Conservation (phyloP, 1,140 invertebrate genomes). For the Drosophila willistoni region DNA sequence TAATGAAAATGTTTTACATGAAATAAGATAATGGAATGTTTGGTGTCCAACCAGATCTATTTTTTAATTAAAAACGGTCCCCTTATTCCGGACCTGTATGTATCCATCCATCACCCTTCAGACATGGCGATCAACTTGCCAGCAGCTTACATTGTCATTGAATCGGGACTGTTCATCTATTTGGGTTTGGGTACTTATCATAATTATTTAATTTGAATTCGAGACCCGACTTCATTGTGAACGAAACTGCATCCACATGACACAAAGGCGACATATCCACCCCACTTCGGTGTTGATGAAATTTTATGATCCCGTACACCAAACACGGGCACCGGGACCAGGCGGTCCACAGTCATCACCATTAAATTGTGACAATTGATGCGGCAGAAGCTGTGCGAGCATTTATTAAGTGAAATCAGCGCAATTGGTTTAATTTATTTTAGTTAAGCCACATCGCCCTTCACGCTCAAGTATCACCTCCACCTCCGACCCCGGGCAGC, state of each 20-base stretch:
- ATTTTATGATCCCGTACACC: constrained; percentile 50
- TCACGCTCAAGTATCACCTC: constrained; percentile 15
- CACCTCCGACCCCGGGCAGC: constrained; percentile 3
- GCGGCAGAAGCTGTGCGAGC: constrained; percentile 18
- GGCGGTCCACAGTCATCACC: constrained; percentile 26
- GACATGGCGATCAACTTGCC: constrained; percentile 5
- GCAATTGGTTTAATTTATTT: constrained; percentile 76
- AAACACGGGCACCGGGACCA: constrained; percentile 9
- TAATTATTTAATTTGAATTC: constrained; percentile 60
- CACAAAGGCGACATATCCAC: constrained; percentile 34
- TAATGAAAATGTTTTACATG: too few relatives aligned
- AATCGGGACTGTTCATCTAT: constrained; percentile 1
- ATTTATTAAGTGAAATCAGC: constrained; percentile 75
- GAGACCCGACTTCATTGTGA: constrained; percentile 36
- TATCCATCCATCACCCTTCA: constrained; percentile 14
- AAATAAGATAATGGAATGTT: not conserved
- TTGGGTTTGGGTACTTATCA: constrained; percentile 19
- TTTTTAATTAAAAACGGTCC: not conserved
- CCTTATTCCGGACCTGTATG: not conserved
- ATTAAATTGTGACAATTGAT: constrained; percentile 70
- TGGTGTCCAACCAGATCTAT: not conserved
- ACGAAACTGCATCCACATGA: constrained; percentile 21
- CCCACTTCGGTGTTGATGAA: constrained; percentile 54
- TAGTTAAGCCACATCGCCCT: constrained; percentile 50
- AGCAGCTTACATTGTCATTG: constrained; percentile 15